Conservation (phyloP, 2,797 vertebrate genomes). For the Sphenopsis melanotis region DNA sequence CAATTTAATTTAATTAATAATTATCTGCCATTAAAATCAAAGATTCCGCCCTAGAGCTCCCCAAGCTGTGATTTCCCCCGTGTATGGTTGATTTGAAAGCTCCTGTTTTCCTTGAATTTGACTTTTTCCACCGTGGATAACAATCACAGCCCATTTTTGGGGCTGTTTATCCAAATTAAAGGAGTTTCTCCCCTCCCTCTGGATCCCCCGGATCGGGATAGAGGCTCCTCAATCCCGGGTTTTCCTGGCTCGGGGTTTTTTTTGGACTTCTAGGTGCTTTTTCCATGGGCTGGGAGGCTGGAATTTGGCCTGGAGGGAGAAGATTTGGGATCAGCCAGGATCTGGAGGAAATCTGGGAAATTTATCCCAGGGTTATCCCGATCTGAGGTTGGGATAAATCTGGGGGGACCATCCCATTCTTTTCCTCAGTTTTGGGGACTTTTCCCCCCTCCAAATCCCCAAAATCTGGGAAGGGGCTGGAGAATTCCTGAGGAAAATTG, state of each 20-base stretch:
- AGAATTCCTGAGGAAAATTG: no score
- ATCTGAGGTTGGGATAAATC: not conserved
- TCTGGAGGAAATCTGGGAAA: not conserved
- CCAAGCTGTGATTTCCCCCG: not conserved
- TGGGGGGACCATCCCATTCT: not conserved
- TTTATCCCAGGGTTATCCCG: not conserved
- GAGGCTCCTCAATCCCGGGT: not conserved
- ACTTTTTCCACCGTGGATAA: not conserved
- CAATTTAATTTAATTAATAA: not conserved
- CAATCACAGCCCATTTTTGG: not conserved
- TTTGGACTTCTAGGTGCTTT: not conserved
- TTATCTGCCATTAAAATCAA: not conserved
- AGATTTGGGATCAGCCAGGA: not conserved
- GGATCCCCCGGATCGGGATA: not conserved
- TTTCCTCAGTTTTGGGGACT: not conserved
- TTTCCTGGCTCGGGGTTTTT: not conserved
- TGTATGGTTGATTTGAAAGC: not conserved
- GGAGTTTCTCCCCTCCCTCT: not conserved
- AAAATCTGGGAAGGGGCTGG: not conserved
- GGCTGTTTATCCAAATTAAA: not conserved
- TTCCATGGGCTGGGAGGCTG: not conserved
- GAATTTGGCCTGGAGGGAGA: not conserved
- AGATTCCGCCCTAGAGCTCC: not conserved
- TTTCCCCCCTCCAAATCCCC: not conserved
- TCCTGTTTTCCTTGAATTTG: not conserved